These are phyloP conservation scores for Drosophila atripex DNA, from an alignment of 2,888 invertebrate genomes.

Conservation along the genomic window DNA sequence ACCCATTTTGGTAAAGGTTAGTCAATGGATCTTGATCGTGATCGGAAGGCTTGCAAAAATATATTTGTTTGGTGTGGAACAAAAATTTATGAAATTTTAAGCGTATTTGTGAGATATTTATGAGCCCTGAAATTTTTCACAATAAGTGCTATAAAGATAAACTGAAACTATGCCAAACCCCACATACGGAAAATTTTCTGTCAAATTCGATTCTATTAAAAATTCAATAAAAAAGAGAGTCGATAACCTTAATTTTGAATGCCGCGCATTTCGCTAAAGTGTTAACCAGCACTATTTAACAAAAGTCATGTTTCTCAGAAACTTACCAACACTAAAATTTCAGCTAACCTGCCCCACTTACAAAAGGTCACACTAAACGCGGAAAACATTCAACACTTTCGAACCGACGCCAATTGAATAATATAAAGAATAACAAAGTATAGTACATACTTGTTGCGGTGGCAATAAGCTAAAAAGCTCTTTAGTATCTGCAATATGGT, in stretches of 20 bases:
- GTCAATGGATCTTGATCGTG: not conserved
- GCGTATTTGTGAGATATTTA: not conserved
- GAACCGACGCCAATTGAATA: constrained; percentile 3
- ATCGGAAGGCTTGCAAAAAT: not conserved
- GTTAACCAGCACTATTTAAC: not conserved
- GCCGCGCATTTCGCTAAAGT: not conserved
- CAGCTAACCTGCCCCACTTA: not conserved
- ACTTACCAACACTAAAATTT: not conserved
- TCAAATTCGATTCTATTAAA: not conserved
- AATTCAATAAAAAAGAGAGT: not conserved
- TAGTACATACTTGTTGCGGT: not conserved
- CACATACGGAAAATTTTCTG: not conserved
- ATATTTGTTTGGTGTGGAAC: not conserved
- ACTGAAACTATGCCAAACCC: not conserved
- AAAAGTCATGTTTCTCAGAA: not conserved
- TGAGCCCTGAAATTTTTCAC: not conserved
- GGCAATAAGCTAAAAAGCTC: not conserved
- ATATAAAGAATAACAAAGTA: not conserved
- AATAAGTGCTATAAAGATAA: not conserved
- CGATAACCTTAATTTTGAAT: not conserved
- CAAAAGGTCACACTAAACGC: constrained; percentile 26
- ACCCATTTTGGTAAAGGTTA: constrained; percentile 19
- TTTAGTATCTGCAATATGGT: not conserved
- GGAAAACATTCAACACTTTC: constrained; percentile 39
- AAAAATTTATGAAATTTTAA: not conserved